Base-by-base conservation (phyloP, 2,888 invertebrate species). In the Liopterus haemorrhoidalis region DNA sequence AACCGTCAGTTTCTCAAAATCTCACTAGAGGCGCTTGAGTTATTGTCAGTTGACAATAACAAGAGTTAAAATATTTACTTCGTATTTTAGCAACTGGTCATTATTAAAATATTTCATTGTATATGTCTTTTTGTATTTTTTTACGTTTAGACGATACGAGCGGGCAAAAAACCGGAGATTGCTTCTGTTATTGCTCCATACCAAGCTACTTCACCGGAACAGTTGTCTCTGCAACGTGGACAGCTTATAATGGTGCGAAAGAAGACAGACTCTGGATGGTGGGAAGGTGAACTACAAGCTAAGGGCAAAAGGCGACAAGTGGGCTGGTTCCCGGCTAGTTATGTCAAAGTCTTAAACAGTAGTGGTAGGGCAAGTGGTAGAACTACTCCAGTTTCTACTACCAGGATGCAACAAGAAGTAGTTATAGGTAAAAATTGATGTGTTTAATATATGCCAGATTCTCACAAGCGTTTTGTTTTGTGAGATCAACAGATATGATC, bases 311-410 rank as follows among this genome's bases (percentile, higher is more conserved):
- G 89, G 64, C 72, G 90, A 22, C 92, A 94, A 68, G 82, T 94
- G 22, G 99, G 99, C 2, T 99, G 99, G 99, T 99, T 99, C 71
- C 99, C 99, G 0, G 97, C 96, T 18, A 92, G 91, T 49, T 99
- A 97, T 63, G 94, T 97, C 5, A 95, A 95, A 74, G 75, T 79
- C 22, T 66, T 83, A 14, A 76, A 82, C 46, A 77, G 81, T 8
- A 76, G 81, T 1, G 83, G 83, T 0, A 73, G 81, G 9, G 75
- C 78, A 5, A 83, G 82, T 9, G 84, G 84, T 0, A 70, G 85
- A 24, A 82, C 80, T 8, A 85, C 85, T 0, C 86, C 86, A 0
- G 83, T 85, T 2, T 73, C 81, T 4, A 79, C 80, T 37, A 73
- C 75, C 49, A 76, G 82, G 56, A 79, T 81, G 69, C 82, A 83